Evolutionary conservation across 2,797 vertebrate genomes (phyloP), one percentile per base, ranked within the genome.

Genomic region (Poeciliopsis gracilis): DNA sequence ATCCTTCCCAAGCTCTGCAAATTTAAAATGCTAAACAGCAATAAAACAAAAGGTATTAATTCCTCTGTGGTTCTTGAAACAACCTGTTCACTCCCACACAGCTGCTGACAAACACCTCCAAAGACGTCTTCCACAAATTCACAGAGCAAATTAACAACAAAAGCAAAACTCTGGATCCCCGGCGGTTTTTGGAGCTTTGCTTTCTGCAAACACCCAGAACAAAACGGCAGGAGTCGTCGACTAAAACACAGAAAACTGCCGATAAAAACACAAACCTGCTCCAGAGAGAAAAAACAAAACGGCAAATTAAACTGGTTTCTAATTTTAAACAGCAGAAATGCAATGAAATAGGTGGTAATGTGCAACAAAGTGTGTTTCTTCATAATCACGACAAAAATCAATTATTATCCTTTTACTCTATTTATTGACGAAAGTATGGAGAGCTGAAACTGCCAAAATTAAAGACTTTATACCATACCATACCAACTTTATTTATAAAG

Each of bases 91-190:
- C 89, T 90, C 90, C 88, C 88, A 91, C 89, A 73, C 91, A 89
- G 87, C 85, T 87, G 87, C 90, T 86, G 84, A 88, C 83, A 45
- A 81, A 89, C 85, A 87, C 80, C 86, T 84, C 85, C 67, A 43
- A 84, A 84, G 88, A 88, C 69, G 25, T 66, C 76, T 78, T 70
- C 82, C 8, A 71, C 77, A 77, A 88, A 87, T 89, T 85, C 88
- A 87, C 90, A 89, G 78, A 87, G 85, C 85, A 88, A 90, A 92
- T 92, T 85, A 91, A 88, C 78, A 78, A 75, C 53, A 84, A 82
- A 82, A 79, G 81, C 18, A 86, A 86, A 79, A 85, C 72, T 70
- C 75, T 0, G 0, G 6, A 67, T 91, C 88, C 87, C 78, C 0
- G 13, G 83, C 51, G 88, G 51, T 55, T 87, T 72, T 83, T 76